A percentile compares a stretch with the other conserved stretches of the same genome.
Evolutionary conservation across 2,888 invertebrate genomes (phyloP).

Genomic region (Orthosia gothica): DNA sequence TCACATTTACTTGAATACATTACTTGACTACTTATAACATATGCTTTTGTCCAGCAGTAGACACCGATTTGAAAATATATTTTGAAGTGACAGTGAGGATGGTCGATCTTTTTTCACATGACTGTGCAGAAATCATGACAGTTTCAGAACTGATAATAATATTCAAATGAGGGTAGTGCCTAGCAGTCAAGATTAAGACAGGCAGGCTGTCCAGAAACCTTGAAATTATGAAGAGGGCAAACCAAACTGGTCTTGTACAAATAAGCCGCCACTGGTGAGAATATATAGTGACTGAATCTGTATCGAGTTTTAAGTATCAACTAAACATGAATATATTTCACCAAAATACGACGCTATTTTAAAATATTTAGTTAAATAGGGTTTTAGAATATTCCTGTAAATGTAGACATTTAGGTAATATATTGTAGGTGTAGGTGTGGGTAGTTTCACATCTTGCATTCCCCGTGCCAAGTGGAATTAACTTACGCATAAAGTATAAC

Average conservation of each 20-base stretch:
- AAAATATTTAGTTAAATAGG: constrained; percentile 8
- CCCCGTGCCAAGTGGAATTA: constrained; percentile 42
- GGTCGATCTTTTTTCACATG: constrained; percentile 8
- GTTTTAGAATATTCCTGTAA: constrained; percentile 11
- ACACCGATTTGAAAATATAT: constrained; percentile 4
- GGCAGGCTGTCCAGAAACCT: too few species aligned
- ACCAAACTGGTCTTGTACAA: too few species aligned
- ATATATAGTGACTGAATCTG: not conserved
- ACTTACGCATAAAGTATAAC: constrained; percentile 57
- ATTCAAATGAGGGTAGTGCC: not conserved
- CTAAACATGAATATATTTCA: constrained; percentile 12
- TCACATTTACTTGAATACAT: constrained; percentile 50
- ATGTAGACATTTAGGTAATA: constrained; percentile 13
- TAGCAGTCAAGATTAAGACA: too few species aligned
- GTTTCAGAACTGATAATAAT: not conserved
- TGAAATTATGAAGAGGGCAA: too few species aligned
- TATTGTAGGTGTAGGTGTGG: constrained; percentile 22
- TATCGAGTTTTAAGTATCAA: not conserved
- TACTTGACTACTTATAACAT: constrained; percentile 21
- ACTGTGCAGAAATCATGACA: constrained; percentile 18
- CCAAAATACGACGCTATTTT: not conserved
- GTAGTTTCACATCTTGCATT: constrained; percentile 28
- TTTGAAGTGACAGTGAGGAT: constrained; percentile 13
- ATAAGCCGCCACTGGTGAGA: not conserved
- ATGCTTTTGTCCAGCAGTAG: not conserved